Conservation (phyloP, 2,888 invertebrate genomes). For the Lepetodrilus schrolli region DNA sequence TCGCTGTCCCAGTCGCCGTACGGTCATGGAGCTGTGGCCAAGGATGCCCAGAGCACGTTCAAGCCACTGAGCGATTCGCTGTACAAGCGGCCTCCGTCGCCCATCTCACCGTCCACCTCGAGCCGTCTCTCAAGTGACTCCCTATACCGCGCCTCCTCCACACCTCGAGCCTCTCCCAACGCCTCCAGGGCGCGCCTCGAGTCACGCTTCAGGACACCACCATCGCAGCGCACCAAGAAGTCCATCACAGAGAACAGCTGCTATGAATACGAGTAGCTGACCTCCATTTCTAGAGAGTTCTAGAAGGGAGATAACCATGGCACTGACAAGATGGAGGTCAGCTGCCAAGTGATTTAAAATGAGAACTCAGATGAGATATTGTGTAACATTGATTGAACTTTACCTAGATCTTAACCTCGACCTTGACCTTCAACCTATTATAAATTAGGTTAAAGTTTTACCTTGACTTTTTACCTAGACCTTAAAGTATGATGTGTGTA, state of each 20-base stretch:
- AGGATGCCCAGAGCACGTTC: slow-evolving; percentile 39
- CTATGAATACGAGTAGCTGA: slow-evolving; percentile 39
- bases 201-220: slow-evolving; percentile 43
- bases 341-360: too few relatives aligned
- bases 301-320: too few relatives aligned
- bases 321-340: too few relatives aligned
- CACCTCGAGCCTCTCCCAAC: slow-evolving; percentile 44
- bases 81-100: slow-evolving; percentile 49
- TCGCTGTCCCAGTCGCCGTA: slow-evolving; percentile 17
- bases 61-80: slow-evolving; percentile 43
- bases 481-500: too few relatives aligned
- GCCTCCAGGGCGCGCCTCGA: slow-evolving; percentile 44
- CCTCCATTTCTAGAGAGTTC: too few relatives aligned
- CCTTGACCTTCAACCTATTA: too few relatives aligned
- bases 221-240: slow-evolving; percentile 40
- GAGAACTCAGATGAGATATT: too few relatives aligned
- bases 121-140: slow-evolving; percentile 47
- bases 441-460: too few relatives aligned
- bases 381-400: too few relatives aligned
- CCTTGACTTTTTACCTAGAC: too few relatives aligned
- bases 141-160: slow-evolving; percentile 44
- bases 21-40: slow-evolving; percentile 2
- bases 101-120: slow-evolving; percentile 43
- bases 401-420: too few relatives aligned
- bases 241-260: slow-evolving; percentile 41